Conservation (phyloP, 1,140 invertebrate genomes). For the Oscheius sp. region DNA sequence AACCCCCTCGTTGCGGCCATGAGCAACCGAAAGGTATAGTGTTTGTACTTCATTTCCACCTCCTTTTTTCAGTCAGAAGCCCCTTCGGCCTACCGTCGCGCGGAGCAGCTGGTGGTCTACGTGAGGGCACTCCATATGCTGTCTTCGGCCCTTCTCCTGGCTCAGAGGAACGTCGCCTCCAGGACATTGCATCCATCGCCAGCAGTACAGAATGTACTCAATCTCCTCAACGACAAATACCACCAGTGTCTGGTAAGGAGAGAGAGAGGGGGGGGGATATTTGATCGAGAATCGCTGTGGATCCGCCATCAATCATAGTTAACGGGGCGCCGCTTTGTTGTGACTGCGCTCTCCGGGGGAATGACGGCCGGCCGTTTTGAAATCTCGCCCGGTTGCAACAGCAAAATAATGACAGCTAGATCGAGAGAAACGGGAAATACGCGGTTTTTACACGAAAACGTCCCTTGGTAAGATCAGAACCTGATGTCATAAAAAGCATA, state of each 20-base stretch:
- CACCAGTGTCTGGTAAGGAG: conserved; percentile 52
- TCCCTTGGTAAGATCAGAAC: no score
- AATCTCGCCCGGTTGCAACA: no score
- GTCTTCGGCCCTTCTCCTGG: conserved; percentile 83
- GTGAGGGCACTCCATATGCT: conserved; percentile 84
- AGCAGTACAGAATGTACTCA: conserved; percentile 75
- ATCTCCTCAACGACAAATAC: conserved; percentile 60
- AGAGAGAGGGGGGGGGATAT: neutral
- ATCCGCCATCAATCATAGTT: neutral
- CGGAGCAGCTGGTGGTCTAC: conserved; percentile 86
- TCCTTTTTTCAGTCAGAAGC: conserved; percentile 20
- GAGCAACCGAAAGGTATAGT: conserved; percentile 37
- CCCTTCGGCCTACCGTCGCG: conserved; percentile 66
- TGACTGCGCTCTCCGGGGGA: neutral
- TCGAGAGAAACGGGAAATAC: no score
- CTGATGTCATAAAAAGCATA: no score
- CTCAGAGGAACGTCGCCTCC: conserved; percentile 79
- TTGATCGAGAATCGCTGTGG: neutral
- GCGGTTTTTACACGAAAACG: no score
- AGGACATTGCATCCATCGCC: conserved; percentile 82
- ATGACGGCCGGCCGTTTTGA: no score
- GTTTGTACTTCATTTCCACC: neutral
- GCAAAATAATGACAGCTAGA: no score
- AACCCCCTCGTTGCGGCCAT: conserved; percentile 66
- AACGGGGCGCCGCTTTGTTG: neutral